These are phyloP conservation scores for Taurulus bubalis DNA, from an alignment of 2,113 vertebrate genomes.

Conservation along the genomic window DNA sequence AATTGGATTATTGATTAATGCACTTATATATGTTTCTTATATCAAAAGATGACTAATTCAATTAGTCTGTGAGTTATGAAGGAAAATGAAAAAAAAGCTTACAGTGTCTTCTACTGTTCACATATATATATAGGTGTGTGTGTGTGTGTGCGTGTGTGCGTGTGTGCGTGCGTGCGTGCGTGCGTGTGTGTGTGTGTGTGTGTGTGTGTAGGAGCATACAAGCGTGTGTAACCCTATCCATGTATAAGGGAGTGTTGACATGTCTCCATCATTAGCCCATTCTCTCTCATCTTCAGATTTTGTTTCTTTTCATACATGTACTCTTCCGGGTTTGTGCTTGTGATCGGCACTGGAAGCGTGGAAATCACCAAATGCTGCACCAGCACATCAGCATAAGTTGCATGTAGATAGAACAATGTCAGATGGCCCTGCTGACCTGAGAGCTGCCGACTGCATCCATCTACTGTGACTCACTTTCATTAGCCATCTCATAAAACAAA, in stretches of 20 bases:
- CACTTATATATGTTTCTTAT: no score
- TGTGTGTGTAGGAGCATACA: neutral
- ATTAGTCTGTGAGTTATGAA: no score
- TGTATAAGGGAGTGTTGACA: conserved; percentile 2
- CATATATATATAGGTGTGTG: conserved; percentile 4
- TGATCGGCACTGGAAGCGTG: conserved; percentile 8
- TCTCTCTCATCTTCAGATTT: neutral
- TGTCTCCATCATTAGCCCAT: neutral
- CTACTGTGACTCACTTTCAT: conserved; percentile 63
- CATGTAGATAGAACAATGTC: conserved; percentile 55
- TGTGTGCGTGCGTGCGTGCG: no score
- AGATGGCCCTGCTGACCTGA: conserved; percentile 58
- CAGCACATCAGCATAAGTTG: conserved; percentile 60
- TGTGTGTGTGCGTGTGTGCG: neutral
- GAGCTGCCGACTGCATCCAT: conserved; percentile 48
- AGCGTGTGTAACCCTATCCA: conserved; percentile 13
- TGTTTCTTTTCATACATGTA: conserved; percentile 31
- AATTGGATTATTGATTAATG: no score
- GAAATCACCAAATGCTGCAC: conserved; percentile 47
- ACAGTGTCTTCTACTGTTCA: no score
- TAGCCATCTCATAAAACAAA: conserved; percentile 38
- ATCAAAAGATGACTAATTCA: no score
- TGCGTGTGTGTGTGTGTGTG: neutral
- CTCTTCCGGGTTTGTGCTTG: conserved; percentile 6
- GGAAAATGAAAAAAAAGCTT: no score